These are phyloP conservation scores for Hyles euphorbiae DNA, from an alignment of 1,140 invertebrate species.

Conservation along the genomic window DNA sequence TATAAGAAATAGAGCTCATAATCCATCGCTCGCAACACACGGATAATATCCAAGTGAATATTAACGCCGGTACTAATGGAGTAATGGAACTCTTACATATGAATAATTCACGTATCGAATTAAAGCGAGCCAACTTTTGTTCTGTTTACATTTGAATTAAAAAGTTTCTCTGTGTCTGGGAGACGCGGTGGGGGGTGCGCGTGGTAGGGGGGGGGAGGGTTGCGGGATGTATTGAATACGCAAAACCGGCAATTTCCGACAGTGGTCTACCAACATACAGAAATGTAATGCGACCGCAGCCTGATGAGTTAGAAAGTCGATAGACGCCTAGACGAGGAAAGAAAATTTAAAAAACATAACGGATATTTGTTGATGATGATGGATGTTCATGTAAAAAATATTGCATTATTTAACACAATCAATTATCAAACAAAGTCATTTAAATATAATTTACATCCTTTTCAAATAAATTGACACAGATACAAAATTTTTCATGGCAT, in stretches of 20 bases:
- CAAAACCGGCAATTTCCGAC: constrained; percentile 21
- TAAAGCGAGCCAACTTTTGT: constrained; percentile 22
- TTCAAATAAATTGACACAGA: no score
- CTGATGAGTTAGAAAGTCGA: no score
- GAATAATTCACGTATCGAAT: constrained; percentile 21
- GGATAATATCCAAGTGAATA: constrained; percentile 14
- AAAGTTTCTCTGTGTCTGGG: constrained; percentile 13
- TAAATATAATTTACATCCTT: no score
- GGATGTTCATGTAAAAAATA: no score
- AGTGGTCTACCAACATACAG: constrained; percentile 10
- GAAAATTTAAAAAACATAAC: no score
- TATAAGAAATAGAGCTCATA: not conserved
- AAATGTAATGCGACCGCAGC: not conserved
- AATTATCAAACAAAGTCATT: no score
- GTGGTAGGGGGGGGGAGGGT: not conserved
- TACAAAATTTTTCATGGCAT: no score
- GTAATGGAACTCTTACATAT: constrained; percentile 21
- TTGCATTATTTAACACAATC: no score
- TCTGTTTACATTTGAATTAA: constrained; percentile 25
- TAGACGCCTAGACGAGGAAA: no score
- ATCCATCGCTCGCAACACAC: not conserved
- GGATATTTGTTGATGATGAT: no score
- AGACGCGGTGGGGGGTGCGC: not conserved
- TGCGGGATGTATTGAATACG: constrained; percentile 14
- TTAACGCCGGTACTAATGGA: constrained; percentile 5